Evolutionary conservation across 2,113 vertebrate species (phyloP).

Genomic region (Atrichornis clamosus): DNA sequence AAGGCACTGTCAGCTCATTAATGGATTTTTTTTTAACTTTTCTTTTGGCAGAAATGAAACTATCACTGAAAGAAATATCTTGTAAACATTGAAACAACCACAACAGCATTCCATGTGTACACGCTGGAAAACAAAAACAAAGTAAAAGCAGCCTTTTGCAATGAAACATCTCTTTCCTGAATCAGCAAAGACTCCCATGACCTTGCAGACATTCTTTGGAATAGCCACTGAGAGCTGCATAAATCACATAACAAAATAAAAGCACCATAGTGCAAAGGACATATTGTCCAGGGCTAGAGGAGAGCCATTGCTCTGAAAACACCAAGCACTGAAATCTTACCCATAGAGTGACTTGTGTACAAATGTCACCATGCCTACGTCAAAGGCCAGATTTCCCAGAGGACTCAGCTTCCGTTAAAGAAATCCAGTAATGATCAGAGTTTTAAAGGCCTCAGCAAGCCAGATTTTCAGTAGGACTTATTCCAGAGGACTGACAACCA

Average conservation of each 20-base stretch:
- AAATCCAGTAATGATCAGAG: background rate
- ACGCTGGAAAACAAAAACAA: slow-evolving; percentile 55
- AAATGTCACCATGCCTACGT: background rate
- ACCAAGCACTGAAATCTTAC: background rate
- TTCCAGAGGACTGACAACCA: background rate
- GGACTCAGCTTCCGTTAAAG: background rate
- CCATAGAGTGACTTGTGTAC: background rate
- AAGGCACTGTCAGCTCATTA: slow-evolving; percentile 70
- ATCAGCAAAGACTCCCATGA: slow-evolving; percentile 66
- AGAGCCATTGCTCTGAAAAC: background rate
- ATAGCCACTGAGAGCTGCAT: slow-evolving; percentile 11
- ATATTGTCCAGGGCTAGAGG: background rate
- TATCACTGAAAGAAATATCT: slow-evolving; percentile 70
- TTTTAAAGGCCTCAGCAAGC: background rate
- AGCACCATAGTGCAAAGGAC: background rate
- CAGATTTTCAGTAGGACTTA: background rate
- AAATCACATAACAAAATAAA: slow-evolving; percentile 45
- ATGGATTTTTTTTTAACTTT: slow-evolving; percentile 59
- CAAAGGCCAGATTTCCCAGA: slow-evolving; percentile 21
- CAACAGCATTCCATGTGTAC: slow-evolving; percentile 68
- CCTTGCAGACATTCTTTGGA: slow-evolving; percentile 50
- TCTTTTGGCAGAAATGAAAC: slow-evolving; percentile 56
- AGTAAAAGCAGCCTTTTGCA: slow-evolving; percentile 64
- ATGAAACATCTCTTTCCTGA: slow-evolving; percentile 56
- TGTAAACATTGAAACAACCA: slow-evolving; percentile 69